These are phyloP conservation scores for Darevskia nairensis DNA, from an alignment of 2,797 vertebrate genomes.

Conservation along the genomic window DNA sequence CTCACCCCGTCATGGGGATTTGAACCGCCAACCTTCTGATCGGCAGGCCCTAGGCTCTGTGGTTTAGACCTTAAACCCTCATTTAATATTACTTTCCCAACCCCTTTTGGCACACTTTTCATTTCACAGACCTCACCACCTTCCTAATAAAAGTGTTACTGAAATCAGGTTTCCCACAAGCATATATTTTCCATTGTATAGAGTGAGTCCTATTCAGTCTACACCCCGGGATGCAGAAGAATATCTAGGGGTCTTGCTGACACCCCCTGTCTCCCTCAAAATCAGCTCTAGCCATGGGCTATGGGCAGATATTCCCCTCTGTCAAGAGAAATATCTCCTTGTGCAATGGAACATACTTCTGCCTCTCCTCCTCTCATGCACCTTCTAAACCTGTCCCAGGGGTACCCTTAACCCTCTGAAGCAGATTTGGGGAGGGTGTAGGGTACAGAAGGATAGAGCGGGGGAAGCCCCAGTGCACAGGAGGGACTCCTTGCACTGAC, in stretches of 20 bases:
- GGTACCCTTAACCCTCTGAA: too few relatives aligned
- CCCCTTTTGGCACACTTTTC: not conserved
- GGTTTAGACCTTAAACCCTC: not conserved
- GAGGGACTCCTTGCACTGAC: too few relatives aligned
- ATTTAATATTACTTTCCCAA: not conserved
- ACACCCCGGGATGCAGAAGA: not conserved
- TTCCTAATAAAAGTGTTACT: not conserved
- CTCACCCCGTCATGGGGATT: too few relatives aligned
- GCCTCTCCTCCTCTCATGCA: too few relatives aligned
- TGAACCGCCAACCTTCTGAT: too few relatives aligned
- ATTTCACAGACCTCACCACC: not conserved
- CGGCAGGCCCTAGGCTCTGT: too few relatives aligned
- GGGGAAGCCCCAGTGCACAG: too few relatives aligned
- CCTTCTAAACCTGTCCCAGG: too few relatives aligned
- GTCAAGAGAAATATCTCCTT: not conserved
- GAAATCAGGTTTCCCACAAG: not conserved
- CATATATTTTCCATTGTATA: not conserved
- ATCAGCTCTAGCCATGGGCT: not conserved
- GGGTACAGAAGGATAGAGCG: too few relatives aligned
- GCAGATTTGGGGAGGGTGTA: too few relatives aligned
- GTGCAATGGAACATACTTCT: too few relatives aligned
- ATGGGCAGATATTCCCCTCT: not conserved
- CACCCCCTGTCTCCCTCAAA: not conserved
- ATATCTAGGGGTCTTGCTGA: not conserved
- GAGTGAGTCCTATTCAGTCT: not conserved